Conservation (phyloP, 2,797 vertebrate genomes). For the Pelodytes ibericus region DNA sequence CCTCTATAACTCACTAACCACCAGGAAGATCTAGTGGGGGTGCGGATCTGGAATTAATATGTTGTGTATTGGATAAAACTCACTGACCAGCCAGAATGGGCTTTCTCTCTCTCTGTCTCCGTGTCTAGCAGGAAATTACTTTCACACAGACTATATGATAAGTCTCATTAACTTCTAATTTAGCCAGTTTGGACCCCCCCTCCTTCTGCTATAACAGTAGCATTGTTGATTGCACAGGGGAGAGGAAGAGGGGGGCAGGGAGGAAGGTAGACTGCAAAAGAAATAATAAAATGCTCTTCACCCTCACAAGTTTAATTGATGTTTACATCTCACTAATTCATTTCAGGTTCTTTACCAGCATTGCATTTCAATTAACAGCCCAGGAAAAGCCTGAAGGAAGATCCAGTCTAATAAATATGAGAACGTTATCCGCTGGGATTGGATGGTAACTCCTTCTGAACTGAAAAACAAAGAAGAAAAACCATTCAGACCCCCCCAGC, state of each 20-base stretch:
- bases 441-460: slow-evolving; percentile 30
- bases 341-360: slow-evolving; percentile 61
- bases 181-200: slow-evolving; percentile 63
- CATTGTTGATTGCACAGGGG: slow-evolving; percentile 66
- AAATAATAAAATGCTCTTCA: slow-evolving; percentile 56
- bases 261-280: slow-evolving; percentile 29
- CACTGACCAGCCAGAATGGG: slow-evolving; percentile 16
- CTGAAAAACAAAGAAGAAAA: background rate
- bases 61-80: background rate
- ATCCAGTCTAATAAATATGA: slow-evolving; percentile 54
- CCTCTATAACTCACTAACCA: too few relatives aligned
- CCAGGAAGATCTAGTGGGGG: too few relatives aligned
- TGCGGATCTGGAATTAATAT: background rate
- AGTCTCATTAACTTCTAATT: slow-evolving; percentile 71
- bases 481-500: background rate
- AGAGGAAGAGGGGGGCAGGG: slow-evolving; percentile 64
- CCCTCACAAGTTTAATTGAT: slow-evolving; percentile 69
- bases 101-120: slow-evolving; percentile 65
- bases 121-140: slow-evolving; percentile 65
- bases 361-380: slow-evolving; percentile 68
- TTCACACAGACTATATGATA: slow-evolving; percentile 66
- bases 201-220: slow-evolving; percentile 66
- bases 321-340: slow-evolving; percentile 64
- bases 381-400: slow-evolving; percentile 59
- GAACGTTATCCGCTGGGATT: slow-evolving; percentile 20